Evolutionary conservation across 2,888 invertebrate genomes (phyloP).

Genomic region (Chymomyza fuscimana): DNA sequence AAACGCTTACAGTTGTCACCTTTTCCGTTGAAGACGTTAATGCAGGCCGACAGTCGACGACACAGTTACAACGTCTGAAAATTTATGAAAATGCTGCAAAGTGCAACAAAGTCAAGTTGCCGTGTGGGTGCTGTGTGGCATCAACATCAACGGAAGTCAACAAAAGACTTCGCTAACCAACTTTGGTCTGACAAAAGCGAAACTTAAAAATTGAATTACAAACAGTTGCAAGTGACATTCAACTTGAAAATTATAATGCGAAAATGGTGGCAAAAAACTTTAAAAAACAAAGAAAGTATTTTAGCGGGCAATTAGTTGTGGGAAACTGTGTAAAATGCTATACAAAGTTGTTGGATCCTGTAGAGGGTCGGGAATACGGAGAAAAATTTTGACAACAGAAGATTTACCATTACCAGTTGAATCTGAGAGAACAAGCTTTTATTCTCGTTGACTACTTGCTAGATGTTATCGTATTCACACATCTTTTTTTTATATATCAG

Average conservation of each 20-base stretch:
- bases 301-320: neutral
- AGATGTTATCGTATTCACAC: too few relatives aligned
- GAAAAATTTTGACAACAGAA: too few relatives aligned
- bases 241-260: conserved; percentile 11
- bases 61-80: neutral
- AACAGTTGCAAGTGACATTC: conserved; percentile 7
- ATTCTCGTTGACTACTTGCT: too few relatives aligned
- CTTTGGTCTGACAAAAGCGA: neutral
- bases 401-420: too few relatives aligned
- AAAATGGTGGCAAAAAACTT: conserved; percentile 1
- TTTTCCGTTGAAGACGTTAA: neutral
- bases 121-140: neutral
- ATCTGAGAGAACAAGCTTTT: too few relatives aligned
- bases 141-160: neutral
- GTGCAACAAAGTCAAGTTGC: neutral
- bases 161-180: neutral
- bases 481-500: too few relatives aligned
- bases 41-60: neutral
- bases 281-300: neutral
- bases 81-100: conserved; percentile 6
- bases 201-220: conserved; percentile 6
- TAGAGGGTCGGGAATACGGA: neutral
- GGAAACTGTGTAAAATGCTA: neutral
- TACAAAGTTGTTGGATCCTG: too few relatives aligned
- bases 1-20: neutral